phyloP scores from a whole-genome alignment of 1,140 invertebrate species.

The Phymorhynchus buccinoides region DNA sequence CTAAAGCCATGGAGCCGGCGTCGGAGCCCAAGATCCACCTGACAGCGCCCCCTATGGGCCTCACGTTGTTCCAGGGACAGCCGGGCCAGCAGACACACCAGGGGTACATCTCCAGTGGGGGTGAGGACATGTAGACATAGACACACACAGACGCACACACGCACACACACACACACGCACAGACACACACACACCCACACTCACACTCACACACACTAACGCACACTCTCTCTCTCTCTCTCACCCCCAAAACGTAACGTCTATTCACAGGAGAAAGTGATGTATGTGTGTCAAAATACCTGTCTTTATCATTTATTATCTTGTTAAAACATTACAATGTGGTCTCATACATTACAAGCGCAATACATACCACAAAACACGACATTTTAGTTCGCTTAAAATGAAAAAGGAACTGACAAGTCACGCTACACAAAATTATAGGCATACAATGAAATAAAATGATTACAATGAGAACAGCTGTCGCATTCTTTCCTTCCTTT shows the following conservation, averaged over 20 bases:
- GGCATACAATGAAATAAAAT: no score
- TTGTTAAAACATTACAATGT: no score
- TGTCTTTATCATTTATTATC: no score
- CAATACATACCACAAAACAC: no score
- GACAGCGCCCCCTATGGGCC: slow-evolving; percentile 20
- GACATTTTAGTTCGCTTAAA: no score
- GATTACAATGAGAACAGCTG: no score
- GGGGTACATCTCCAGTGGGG: slow-evolving; percentile 17
- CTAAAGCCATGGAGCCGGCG: slow-evolving; percentile 85
- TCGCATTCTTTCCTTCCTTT: no score
- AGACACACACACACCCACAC: slow-evolving; percentile 16
- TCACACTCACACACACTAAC: neutral
- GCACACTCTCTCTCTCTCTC: neutral
- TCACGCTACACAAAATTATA: no score
- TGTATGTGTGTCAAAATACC: no score
- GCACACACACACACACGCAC: neutral
- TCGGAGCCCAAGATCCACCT: slow-evolving; percentile 59
- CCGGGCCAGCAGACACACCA: slow-evolving; percentile 18
- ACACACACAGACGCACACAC: neutral
- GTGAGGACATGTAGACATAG: neutral
- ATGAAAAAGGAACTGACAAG: neutral
- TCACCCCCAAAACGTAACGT: no score
- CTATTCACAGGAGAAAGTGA: no score
- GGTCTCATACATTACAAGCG: no score
- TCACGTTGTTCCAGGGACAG: slow-evolving; percentile 36